Evolutionary conservation across 2,113 vertebrate genomes (phyloP), one percentile per base, ranked within the genome.

Genomic region (Otocyon megalotis): DNA sequence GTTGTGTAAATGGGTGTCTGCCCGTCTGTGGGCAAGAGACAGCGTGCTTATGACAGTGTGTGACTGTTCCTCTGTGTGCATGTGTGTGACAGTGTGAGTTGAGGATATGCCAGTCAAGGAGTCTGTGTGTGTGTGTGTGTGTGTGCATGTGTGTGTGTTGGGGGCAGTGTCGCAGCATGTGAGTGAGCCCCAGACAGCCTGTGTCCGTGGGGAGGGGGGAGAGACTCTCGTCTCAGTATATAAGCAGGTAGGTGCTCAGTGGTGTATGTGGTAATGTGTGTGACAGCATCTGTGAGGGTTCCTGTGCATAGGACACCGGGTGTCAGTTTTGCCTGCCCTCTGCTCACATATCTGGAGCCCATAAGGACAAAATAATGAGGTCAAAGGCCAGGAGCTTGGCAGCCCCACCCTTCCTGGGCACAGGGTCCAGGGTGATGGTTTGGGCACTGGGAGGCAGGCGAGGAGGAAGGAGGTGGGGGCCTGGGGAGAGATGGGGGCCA

Each of bases 211-310:
- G 30, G 28, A 17, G n/a, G 32, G 54, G 12, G 53, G 2, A 43
- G 79, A 58, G 80, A 60, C 26, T 67, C 56, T 82, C 37, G 12
- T 90, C 58, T 91, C 5, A 2, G 20, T 14, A 0, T 19, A 81
- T 76, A 17, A 88, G 65, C 22, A 28, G 65, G 67, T 43, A 28
- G 65, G 67, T 43, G 74, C 43, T 67, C 30, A 8, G 22, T 0
- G 12, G n/a, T 0, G 0, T 1, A 8, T 26, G 53, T 56, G 94
- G 5, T 30, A 26, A 19, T 4, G 4, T 28, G 0, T 20, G 69
- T 63, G 85, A 65, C 79, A 13, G n/a, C 5, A 43, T 77, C 4
- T 11, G 30, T 50, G 58, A 86, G 54, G 35, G 62, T 24, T 65
- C 62, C 48, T 7, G 30, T 54, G 30, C 72, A 15, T 43, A 19